phyloP scores from a whole-genome alignment of 2,113 vertebrate species.

The Coregonus clupeaformis region DNA sequence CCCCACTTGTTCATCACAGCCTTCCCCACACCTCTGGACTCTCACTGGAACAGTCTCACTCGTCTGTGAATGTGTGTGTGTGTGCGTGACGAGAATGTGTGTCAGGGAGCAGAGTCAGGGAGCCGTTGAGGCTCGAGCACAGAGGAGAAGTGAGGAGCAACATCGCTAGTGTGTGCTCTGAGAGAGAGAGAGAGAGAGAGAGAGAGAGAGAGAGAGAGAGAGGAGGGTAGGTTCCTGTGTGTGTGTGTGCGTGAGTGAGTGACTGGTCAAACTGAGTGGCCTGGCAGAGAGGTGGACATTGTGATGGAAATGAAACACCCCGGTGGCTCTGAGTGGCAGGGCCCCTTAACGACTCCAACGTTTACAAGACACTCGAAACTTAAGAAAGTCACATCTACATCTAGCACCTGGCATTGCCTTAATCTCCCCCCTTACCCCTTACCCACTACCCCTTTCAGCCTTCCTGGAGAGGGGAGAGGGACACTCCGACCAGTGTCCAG shows the following conservation, averaged over 20 bases:
- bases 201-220: background rate
- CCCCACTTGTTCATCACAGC: conserved; percentile 14
- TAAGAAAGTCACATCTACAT: conserved; percentile 11
- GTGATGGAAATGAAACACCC: conserved; percentile 36
- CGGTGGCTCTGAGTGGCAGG: conserved; percentile 8
- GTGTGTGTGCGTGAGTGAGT: conserved; percentile 17
- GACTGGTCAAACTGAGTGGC: conserved; percentile 6
- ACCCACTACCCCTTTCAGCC: conserved; percentile 22
- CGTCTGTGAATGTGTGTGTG: conserved; percentile 10
- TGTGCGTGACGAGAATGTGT: no score
- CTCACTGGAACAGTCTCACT: conserved; percentile 16
- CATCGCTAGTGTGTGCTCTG: background rate
- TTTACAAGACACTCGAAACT: conserved; percentile 41
- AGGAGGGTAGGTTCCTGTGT: background rate
- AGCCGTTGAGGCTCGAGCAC: background rate
- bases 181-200: conserved; percentile 1
- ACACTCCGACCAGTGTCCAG: background rate
- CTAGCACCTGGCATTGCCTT: conserved; percentile 9
- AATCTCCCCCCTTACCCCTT: background rate
- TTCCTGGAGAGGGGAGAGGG: background rate
- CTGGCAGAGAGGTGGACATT: conserved; percentile 27
- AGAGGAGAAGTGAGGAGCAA: background rate
- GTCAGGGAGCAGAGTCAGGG: background rate
- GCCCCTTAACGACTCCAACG: conserved; percentile 12
- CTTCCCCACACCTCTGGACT: conserved; percentile 42